Evolutionary conservation across 2,113 vertebrate genomes (phyloP).

Genomic region (Uropsilus gracilis): DNA sequence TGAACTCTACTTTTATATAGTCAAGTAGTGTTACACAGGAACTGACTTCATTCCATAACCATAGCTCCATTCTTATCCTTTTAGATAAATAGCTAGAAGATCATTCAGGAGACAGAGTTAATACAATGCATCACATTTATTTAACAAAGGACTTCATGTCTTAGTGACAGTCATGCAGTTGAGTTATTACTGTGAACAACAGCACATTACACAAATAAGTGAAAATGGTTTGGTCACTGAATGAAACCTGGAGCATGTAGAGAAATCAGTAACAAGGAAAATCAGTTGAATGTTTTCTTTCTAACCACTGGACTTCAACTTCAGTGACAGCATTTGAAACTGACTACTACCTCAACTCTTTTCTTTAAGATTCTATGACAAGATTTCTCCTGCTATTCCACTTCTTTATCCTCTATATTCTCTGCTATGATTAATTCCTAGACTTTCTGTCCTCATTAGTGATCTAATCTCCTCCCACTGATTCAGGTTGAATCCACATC

Average conservation of each 20-base stretch:
- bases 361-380: not conserved
- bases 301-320: not conserved
- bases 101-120: not conserved
- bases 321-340: not conserved
- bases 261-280: not conserved
- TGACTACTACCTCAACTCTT: not conserved
- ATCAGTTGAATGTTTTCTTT: not conserved
- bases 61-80: not conserved
- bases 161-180: not conserved
- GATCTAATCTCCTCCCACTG: not conserved
- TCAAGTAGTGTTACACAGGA: not conserved
- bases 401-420: not conserved
- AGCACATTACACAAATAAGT: not conserved
- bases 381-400: not conserved
- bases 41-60: not conserved
- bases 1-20: not conserved
- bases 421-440: not conserved
- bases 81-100: not conserved
- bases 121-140: not conserved
- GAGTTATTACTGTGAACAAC: not conserved
- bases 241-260: not conserved
- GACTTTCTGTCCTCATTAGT: not conserved
- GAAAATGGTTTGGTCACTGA: not conserved
- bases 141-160: not conserved
- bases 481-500: not conserved